Conservation (phyloP, 2,888 invertebrate species). For the Mayetiola destructor region DNA sequence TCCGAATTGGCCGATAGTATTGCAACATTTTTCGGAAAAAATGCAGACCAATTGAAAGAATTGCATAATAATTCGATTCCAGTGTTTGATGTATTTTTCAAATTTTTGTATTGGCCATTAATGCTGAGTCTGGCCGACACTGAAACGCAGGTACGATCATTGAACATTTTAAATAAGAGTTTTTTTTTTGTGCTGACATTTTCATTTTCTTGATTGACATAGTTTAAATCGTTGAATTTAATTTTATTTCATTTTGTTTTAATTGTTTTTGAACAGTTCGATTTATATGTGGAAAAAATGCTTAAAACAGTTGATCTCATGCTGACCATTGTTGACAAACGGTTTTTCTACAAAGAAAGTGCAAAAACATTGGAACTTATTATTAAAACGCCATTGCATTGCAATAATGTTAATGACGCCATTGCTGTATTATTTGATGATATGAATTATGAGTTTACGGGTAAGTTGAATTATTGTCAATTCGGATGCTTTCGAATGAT, state of each 20-base stretch:
- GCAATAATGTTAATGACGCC: background rate
- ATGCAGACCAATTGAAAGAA: background rate
- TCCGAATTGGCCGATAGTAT: background rate
- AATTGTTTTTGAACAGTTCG: background rate
- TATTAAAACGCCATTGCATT: background rate
- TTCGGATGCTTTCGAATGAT: background rate
- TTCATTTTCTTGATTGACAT: background rate
- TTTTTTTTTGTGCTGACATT: background rate
- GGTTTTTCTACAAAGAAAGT: background rate
- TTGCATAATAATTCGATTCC: background rate
- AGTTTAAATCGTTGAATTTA: background rate
- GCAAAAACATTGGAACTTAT: background rate
- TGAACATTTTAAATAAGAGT: background rate
- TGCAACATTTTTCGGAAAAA: background rate
- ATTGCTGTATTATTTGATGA: background rate
- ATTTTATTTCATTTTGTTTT: background rate
- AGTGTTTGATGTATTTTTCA: background rate
- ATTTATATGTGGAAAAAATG: background rate
- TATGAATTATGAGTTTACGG: constrained; percentile 5
- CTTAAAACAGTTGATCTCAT: background rate
- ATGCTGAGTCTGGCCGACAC: background rate
- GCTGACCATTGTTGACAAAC: background rate
- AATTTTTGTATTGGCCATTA: background rate
- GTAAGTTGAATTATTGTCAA: background rate
- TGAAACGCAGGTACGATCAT: background rate